Percentiles rank a stretch among this genome's conserved stretches.
Evolutionary conservation across 1,140 invertebrate genomes (phyloP).

Genomic region (Frieseomelitta varia): DNA sequence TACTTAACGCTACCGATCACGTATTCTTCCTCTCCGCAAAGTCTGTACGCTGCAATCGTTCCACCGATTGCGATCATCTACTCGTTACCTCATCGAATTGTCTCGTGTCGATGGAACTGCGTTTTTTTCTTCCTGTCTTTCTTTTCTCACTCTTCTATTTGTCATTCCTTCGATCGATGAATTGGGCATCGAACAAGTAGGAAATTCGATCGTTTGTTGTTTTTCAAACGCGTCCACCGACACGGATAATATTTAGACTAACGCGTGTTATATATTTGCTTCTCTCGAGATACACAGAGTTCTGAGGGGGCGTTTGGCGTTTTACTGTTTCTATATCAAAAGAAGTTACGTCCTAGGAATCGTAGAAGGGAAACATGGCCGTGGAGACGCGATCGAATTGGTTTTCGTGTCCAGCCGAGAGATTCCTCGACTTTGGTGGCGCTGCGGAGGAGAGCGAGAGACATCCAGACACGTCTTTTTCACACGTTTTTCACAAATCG

Average conservation of each 20-base stretch:
- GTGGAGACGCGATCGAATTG: neutral
- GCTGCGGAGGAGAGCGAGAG: conserved; percentile 2
- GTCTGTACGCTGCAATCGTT: neutral
- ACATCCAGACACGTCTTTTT: neutral
- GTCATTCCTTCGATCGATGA: neutral
- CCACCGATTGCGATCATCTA: neutral
- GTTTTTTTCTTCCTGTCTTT: neutral
- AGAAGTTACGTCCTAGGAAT: neutral
- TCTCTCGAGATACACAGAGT: neutral
- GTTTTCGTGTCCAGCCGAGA: neutral
- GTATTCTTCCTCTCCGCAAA: neutral
- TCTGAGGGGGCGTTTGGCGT: neutral
- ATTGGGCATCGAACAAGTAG: neutral
- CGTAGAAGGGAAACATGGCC: neutral
- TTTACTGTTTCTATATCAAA: neutral
- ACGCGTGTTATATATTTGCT: neutral
- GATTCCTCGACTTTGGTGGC: neutral
- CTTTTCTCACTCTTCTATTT: too few species aligned
- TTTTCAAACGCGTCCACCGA: neutral
- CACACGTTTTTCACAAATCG: neutral
- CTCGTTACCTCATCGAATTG: neutral
- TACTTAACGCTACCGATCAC: conserved; percentile 15
- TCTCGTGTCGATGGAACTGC: neutral
- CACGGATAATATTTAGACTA: neutral
- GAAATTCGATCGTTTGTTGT: neutral